Conservation (phyloP, 1,140 invertebrate species). For the Drosophila leontia region DNA sequence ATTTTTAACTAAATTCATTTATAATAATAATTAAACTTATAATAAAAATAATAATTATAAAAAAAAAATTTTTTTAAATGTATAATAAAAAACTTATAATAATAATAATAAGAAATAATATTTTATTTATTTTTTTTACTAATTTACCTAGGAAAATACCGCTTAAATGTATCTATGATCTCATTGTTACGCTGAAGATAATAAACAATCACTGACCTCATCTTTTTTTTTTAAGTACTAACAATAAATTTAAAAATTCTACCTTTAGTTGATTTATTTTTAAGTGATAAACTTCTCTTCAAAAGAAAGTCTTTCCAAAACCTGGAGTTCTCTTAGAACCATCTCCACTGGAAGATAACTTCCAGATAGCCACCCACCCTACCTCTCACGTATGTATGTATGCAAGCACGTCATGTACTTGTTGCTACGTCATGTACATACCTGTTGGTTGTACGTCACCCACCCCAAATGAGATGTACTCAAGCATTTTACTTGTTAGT, state of each 20-base stretch:
- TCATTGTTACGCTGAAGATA: not conserved
- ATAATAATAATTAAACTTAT: too few relatives aligned
- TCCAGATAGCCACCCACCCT: not conserved
- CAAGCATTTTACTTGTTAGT: not conserved
- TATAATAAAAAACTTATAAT: too few relatives aligned
- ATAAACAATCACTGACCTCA: not conserved
- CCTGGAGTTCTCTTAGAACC: not conserved
- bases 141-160: not conserved
- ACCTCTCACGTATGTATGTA: not conserved
- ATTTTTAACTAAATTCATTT: too few relatives aligned
- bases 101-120: too few relatives aligned
- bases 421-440: constrained; percentile 10
- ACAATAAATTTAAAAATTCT: too few relatives aligned
- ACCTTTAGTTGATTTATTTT: too few relatives aligned
- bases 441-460: not conserved
- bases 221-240: not conserved
- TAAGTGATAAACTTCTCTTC: not conserved
- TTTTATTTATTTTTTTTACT: too few relatives aligned
- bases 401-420: constrained; percentile 1
- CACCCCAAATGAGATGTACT: not conserved
- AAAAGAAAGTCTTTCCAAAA: not conserved
- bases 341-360: not conserved
- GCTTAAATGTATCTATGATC: not conserved
- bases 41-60: too few relatives aligned
- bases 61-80: too few relatives aligned